These are phyloP conservation scores for Ophiothrix spiculata DNA, from an alignment of 35 echinoderm and acorn worm genomes.

Conservation along the genomic window DNA sequence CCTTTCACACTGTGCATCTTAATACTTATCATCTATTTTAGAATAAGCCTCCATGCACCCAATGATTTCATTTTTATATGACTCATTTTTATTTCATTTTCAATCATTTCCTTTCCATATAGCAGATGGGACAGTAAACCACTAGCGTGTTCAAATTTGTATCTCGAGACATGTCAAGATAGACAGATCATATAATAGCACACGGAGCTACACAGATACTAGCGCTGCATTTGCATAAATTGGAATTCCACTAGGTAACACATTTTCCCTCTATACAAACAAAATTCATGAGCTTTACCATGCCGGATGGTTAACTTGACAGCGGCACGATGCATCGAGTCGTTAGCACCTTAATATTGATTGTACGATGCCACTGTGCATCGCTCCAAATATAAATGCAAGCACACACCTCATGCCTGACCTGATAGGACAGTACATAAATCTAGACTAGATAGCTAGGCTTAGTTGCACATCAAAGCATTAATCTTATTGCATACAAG, in stretches of 20 bases:
- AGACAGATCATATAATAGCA: too few relatives aligned
- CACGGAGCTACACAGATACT: neutral
- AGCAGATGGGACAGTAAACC: neutral
- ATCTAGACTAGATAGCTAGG: neutral
- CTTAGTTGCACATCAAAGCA: neutral
- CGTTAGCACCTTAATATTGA: conserved; percentile 6
- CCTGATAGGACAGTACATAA: neutral
- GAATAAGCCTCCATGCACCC: neutral
- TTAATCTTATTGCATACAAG: neutral
- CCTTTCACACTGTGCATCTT: neutral
- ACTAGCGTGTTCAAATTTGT: neutral
- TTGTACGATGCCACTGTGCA: neutral
- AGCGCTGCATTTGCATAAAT: neutral
- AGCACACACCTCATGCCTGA: neutral
- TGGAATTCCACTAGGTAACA: neutral
- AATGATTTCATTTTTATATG: neutral
- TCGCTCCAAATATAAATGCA: neutral
- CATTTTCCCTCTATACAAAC: neutral
- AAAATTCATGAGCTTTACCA: neutral
- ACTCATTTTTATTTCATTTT: conserved; percentile 4
- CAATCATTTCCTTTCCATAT: neutral
- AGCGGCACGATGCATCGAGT: neutral
- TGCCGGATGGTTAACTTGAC: neutral
- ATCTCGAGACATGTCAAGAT: neutral
- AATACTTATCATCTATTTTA: too few relatives aligned